Base-by-base conservation (phyloP, 2,113 vertebrate genomes). In the Malurus melanocephalus region DNA sequence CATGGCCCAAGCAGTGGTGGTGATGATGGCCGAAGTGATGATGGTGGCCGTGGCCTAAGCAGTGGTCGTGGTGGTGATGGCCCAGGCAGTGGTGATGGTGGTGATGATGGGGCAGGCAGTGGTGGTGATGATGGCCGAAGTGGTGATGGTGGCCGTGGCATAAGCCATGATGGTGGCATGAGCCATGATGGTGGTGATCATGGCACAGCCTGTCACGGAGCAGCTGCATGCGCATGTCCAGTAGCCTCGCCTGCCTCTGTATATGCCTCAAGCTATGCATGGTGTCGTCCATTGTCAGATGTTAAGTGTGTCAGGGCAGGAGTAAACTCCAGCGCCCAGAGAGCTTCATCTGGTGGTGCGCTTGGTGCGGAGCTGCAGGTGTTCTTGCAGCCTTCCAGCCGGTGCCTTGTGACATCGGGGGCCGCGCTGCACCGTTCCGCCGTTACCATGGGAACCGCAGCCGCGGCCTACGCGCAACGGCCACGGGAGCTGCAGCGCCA, bases 251-350 rank as follows among this genome's bases (percentile, higher is more conserved):
- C 78, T 97, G 35, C 67, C 90, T 94, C 69, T 90, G 69, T 3
- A 97, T 67, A 4, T 85, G 92, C 88, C 75, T 96, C 74, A 97
- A 76, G 77, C 86, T 80, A 13, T 42, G 57, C 73, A 80, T 65
- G 7, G 85, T 79, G 1, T 90, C 68, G 11, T 97, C 96, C 96
- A 97, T 97, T 2, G 1, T 68, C 1, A 8, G 53, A 30, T 15
- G 89, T 61, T 76, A 82, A 89, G 90, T 10, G 72, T 83, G 64
- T 88, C 66, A 78, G 86, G 83, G 23, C 48, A 43, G 2, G 62
- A 9, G 30, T 2, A 1, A 23, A 18, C 22, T 30, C 3, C 14
- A 16, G 1, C 4, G 93, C 78, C 84, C 64, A 1, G 68, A 61
- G 84, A 91, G 87, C 79, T 95, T 89, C 21, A 85, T 92, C 74